Base-by-base conservation (phyloP, 2,113 vertebrate genomes). In the Microcebus lehilahytsara region DNA sequence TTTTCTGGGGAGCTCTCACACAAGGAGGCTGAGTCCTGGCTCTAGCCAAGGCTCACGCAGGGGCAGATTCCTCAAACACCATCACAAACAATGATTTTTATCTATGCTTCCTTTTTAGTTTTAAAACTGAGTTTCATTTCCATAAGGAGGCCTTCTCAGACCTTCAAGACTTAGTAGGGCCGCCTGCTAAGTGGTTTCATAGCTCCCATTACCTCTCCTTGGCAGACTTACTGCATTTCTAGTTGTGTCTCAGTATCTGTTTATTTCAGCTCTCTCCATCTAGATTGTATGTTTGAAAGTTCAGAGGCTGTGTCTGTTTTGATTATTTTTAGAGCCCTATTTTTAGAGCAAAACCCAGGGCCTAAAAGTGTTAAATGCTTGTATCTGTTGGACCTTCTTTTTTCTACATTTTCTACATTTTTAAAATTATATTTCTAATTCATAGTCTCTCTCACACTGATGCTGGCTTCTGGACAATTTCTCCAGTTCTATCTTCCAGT, bases 391-490 rank as follows among this genome's bases (percentile, higher is more conserved):
- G 23, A 37, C 3, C 20, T 58, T 75, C 34, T 66, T 22, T 77
- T 93, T 92, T 96, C n/a, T 91, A 66, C 13, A 93, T 72, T 85
- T 91, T 13, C 32, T 91, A 66, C 8, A 93, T 72, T 85, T 91
- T 10, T 66, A 71, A 93, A 12, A n/a, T 32, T 83, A 25, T 49
- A 71, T 89, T 49, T 93, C 46, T 91, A 85, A 80, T 30, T 69
- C 19, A 49, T 23, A 80, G 17, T 53, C 13, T 60, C 8, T 12
- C 8, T 6, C 9, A 30, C 11, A 7, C 27, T 81, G 32, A 34
- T 94, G 53, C 16, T 90, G 60, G 78, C 6, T 89, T 89, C 13
- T 80, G 30, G 62, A 51, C 6, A 84, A 49, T 84, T 89, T 83
- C 46, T n/a, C 89, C 16, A 66, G n/a, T 27, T 37, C 27, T 30